phyloP scores from a whole-genome alignment of 2,888 invertebrate species.

The Dryomyza anilis region DNA sequence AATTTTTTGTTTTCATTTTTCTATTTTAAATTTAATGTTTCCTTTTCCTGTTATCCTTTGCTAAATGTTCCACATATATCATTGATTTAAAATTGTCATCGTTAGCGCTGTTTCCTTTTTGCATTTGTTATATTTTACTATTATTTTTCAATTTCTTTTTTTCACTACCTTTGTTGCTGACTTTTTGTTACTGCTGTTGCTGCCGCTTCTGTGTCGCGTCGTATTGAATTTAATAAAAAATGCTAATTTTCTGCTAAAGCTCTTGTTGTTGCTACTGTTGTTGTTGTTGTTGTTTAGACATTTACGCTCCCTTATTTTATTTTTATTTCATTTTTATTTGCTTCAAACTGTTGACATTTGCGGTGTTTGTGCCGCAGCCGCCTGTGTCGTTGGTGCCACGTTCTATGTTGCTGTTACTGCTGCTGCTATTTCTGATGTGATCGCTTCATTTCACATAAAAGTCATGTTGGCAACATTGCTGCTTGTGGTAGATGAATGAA shows the following conservation, averaged over 20 bases:
- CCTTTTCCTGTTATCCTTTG: no score
- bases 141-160: no score
- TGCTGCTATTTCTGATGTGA: slow-evolving; percentile 3
- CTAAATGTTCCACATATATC: background rate
- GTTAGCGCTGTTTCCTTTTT: slow-evolving; percentile 12
- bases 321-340: background rate
- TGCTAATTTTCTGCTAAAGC: slow-evolving; percentile 5
- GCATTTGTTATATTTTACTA: no score
- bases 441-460: slow-evolving; percentile 13
- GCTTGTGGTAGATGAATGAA: no score
- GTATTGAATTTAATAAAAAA: slow-evolving; percentile 12
- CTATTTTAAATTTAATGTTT: no score
- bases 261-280: background rate
- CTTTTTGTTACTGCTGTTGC: background rate
- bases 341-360: slow-evolving; percentile 13
- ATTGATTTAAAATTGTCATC: slow-evolving; percentile 9
- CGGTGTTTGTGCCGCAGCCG: slow-evolving; percentile 1
- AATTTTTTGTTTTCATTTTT: no score
- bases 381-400: background rate
- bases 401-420: background rate
- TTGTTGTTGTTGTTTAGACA: background rate
- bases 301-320: background rate
- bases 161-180: background rate
- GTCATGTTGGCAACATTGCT: slow-evolving; percentile 6
- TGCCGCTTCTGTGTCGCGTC: no score